Conservation (phyloP, 2,113 vertebrate genomes). For the Malurus cyaneus region DNA sequence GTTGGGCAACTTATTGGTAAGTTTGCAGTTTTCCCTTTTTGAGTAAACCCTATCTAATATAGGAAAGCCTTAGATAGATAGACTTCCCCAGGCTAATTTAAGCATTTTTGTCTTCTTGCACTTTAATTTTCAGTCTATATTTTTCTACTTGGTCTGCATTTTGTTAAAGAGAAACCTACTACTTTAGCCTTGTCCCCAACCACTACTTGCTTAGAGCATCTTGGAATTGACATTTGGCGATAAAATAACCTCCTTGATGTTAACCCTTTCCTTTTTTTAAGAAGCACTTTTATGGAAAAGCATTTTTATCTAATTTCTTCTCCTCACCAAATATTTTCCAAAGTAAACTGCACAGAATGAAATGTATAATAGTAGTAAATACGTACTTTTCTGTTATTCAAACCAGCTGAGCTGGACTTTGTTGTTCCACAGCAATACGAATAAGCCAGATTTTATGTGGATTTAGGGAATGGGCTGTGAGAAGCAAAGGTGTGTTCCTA, state of each 20-base stretch:
- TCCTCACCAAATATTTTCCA: background rate
- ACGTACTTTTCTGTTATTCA: background rate
- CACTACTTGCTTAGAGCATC: background rate
- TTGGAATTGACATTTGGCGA: background rate
- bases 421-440: background rate
- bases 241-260: background rate
- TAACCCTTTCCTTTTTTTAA: background rate
- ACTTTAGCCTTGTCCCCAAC: slow-evolving; percentile 30
- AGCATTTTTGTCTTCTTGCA: slow-evolving; percentile 21
- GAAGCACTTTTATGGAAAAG: background rate
- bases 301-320: background rate
- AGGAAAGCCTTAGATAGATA: slow-evolving; percentile 6
- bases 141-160: slow-evolving; percentile 26
- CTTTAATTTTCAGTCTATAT: slow-evolving; percentile 58
- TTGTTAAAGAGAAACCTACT: slow-evolving; percentile 48
- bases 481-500: background rate
- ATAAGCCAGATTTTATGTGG: background rate
- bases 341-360: background rate
- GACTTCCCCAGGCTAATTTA: slow-evolving; percentile 10
- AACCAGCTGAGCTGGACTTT: background rate
- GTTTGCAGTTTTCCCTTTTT: slow-evolving; percentile 7
- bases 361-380: background rate
- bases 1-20: background rate
- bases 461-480: background rate
- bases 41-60: background rate